Evolutionary conservation across 1,140 invertebrate genomes (phyloP).

Genomic region (Sipha flava): DNA sequence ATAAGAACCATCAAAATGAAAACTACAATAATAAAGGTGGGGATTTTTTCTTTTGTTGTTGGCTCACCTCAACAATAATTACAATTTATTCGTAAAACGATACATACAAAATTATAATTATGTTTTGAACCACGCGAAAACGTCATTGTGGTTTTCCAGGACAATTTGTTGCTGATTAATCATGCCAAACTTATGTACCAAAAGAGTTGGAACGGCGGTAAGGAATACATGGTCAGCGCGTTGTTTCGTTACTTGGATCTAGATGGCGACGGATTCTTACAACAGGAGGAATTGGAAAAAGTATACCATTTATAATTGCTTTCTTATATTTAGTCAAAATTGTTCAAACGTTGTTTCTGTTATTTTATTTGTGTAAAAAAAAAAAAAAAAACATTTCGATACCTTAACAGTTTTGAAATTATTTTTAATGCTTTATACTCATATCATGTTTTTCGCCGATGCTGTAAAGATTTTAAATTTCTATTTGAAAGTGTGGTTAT

Average conservation of each 20-base stretch:
- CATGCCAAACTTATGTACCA: slow-evolving; percentile 58
- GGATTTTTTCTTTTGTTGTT: neutral
- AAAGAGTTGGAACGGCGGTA: slow-evolving; percentile 51
- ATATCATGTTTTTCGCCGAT: neutral
- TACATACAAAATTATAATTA: neutral
- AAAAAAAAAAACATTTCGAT: no score
- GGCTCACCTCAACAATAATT: neutral
- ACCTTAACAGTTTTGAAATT: no score
- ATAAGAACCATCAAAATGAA: neutral
- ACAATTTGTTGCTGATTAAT: slow-evolving; percentile 64
- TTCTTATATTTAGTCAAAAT: neutral
- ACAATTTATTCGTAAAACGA: neutral
- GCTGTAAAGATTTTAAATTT: neutral
- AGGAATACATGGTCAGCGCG: slow-evolving; percentile 63
- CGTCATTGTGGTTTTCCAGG: slow-evolving; percentile 44
- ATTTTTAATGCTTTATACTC: neutral
- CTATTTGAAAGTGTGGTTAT: neutral
- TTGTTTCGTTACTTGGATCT: slow-evolving; percentile 73
- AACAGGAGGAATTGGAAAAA: slow-evolving; percentile 57
- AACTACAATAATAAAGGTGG: neutral
- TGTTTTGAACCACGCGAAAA: no score
- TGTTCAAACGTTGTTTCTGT: neutral
- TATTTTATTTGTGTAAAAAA: neutral
- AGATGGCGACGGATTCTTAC: slow-evolving; percentile 61
- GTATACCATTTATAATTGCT: slow-evolving; percentile 41